Evolutionary conservation across 1,140 invertebrate genomes (phyloP).

Genomic region (Berghia stephanieae): DNA sequence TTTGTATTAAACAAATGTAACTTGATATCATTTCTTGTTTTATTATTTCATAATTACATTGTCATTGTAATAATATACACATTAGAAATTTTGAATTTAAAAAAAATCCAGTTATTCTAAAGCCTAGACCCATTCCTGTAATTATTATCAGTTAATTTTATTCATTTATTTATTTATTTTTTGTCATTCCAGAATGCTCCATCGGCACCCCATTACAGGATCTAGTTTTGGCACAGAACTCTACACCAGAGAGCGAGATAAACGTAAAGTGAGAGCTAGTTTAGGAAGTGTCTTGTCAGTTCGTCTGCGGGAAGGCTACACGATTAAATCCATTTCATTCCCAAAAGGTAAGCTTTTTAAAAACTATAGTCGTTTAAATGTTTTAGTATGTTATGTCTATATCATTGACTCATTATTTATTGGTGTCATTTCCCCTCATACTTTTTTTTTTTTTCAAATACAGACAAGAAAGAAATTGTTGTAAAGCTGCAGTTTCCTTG

Average conservation of each 20-base stretch:
- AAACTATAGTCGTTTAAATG: too few species aligned
- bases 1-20: neutral
- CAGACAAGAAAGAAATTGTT: conserved; percentile 74
- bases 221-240: conserved; percentile 58
- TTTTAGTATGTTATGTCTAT: neutral
- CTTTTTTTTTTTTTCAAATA: conserved; percentile 27
- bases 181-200: conserved; percentile 41
- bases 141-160: too few species aligned
- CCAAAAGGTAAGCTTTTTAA: conserved; percentile 57
- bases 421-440: neutral
- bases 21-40: too few species aligned
- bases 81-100: too few species aligned
- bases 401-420: neutral
- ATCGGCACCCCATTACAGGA: conserved; percentile 51
- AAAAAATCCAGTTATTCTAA: too few species aligned
- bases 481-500: conserved; percentile 78
- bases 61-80: too few species aligned
- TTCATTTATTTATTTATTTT: neutral
- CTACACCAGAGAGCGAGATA: conserved; percentile 76
- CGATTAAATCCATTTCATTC: conserved; percentile 73
- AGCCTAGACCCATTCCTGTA: too few species aligned
- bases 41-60: too few species aligned
- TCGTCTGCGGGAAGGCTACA: conserved; percentile 82
- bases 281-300: conserved; percentile 79
- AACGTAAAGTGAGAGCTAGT: conserved; percentile 74